Base-by-base conservation (phyloP, 2,888 invertebrate species). In the Calliscelio sp. region DNA sequence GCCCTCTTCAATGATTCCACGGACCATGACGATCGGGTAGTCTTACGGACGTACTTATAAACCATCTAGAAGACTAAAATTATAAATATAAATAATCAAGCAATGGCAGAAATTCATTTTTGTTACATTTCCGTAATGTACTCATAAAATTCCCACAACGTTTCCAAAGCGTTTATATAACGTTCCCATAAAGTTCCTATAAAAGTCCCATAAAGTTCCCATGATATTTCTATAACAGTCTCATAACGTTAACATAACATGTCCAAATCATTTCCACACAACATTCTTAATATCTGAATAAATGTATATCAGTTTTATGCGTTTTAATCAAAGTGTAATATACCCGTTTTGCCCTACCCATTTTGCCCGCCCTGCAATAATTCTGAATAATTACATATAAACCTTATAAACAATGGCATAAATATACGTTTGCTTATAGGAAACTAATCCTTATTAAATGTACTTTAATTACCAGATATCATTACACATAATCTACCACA, bases 1-100 rank as follows among this genome's bases (percentile, higher is more conserved):
- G 63, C 63, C 25, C n/a, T 46, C 28, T 63, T 63, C 28, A 63
- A 25, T 7, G 63, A 44, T 28, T 63, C 63, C 46, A 44, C 63
- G 11, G 63, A 22, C 46, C 63, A 63, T 44, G 44, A 44, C 14
- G 63, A 22, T 24, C 46, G 63, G 1, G 61, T 61, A 14, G 61
- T 61, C 38, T 61, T 61, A 20, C 61, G 61, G 41, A 61, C 41
- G 41, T 61, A 61, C 22, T 38, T 61, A 41, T 41, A 22, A 38
- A 61, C 61, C 38, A 61, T 61, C 61, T 61, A n/a, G 24, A 61
- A 41, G 41, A 61, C 10, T 14, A 6, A 32, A 35, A 57, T 57
- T 32, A 57, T 28, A 24, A 57, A 49, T 49, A 49, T 49, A 57
- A 57, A n/a, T 57, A 53, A 53, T 53, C n/a, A 53, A 53, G 24